Conservation (phyloP, 2,797 vertebrate genomes). For the Artibeus jamaicensis region DNA sequence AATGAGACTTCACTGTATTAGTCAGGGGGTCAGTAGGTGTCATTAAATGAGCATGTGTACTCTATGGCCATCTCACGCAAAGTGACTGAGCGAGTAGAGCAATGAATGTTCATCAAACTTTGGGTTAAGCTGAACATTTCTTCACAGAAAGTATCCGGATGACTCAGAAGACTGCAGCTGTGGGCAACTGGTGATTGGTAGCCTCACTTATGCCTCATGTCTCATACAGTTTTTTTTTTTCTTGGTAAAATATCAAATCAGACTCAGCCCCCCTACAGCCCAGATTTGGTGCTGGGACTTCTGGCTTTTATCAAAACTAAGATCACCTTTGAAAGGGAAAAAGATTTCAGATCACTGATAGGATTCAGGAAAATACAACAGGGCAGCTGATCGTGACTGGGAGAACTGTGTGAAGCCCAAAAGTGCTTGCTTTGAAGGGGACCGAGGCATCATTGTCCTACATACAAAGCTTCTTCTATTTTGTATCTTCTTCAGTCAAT, state of each 20-base stretch:
- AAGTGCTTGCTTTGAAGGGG: neutral
- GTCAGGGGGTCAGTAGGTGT: neutral
- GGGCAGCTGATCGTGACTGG: neutral
- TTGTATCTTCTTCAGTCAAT: neutral
- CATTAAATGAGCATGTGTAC: neutral
- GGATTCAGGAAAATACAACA: neutral
- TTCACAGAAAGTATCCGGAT: neutral
- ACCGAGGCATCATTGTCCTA: neutral
- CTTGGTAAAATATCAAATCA: neutral
- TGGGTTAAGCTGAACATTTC: neutral
- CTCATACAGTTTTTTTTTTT: neutral
- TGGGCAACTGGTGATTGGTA: neutral
- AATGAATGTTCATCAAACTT: neutral
- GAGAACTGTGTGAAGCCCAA: neutral
- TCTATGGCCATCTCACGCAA: neutral
- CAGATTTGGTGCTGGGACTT: neutral
- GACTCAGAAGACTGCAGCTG: neutral
- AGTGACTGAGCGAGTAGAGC: neutral
- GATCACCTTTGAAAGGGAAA: neutral
- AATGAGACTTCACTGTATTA: neutral
- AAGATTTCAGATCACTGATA: neutral
- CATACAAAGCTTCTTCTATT: neutral
- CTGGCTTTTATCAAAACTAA: neutral
- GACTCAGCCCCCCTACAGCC: too few relatives aligned
- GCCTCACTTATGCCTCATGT: neutral